These are phyloP conservation scores for Sceloporus undulatus DNA, from an alignment of 2,113 vertebrate genomes.

Conservation along the genomic window DNA sequence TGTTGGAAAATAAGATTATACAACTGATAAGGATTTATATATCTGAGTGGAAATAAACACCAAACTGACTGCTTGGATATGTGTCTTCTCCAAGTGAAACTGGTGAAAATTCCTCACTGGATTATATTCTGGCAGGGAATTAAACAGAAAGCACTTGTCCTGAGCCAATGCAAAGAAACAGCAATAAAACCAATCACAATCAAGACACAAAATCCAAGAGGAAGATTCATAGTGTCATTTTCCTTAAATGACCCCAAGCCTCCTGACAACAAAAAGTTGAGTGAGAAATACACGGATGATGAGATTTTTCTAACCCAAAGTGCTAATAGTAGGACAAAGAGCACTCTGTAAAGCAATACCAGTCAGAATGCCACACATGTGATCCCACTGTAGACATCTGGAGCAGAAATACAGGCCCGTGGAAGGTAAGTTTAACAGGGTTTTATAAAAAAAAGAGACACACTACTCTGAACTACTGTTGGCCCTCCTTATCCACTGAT, in stretches of 20 bases:
- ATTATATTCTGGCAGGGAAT: conserved; percentile 9
- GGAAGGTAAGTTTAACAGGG: conserved; percentile 42
- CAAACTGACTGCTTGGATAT: conserved; percentile 3
- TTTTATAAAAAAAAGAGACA: conserved; percentile 35
- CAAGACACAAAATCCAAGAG: conserved; percentile 52
- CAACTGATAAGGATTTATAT: neutral
- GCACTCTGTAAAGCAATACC: neutral
- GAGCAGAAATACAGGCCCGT: conserved; percentile 46
- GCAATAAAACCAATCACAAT: conserved; percentile 64
- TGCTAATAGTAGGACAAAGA: conserved; percentile 22
- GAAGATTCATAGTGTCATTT: conserved; percentile 58
- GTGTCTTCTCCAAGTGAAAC: conserved; percentile 33
- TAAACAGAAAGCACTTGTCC: conserved; percentile 35
- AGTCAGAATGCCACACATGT: conserved; percentile 8
- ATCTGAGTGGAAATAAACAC: neutral
- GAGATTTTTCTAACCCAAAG: conserved; percentile 1
- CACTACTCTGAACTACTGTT: conserved; percentile 29
- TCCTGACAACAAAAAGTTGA: conserved; percentile 39
- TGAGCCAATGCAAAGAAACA: conserved; percentile 46
- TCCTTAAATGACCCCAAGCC: conserved; percentile 60
- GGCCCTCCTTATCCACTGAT: too few relatives aligned
- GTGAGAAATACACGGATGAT: conserved; percentile 30
- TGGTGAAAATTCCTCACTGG: neutral
- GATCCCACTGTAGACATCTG: conserved; percentile 20
- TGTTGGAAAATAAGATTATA: neutral